phyloP scores from a whole-genome alignment of 1,140 invertebrate genomes.

The Lepidurus apus region DNA sequence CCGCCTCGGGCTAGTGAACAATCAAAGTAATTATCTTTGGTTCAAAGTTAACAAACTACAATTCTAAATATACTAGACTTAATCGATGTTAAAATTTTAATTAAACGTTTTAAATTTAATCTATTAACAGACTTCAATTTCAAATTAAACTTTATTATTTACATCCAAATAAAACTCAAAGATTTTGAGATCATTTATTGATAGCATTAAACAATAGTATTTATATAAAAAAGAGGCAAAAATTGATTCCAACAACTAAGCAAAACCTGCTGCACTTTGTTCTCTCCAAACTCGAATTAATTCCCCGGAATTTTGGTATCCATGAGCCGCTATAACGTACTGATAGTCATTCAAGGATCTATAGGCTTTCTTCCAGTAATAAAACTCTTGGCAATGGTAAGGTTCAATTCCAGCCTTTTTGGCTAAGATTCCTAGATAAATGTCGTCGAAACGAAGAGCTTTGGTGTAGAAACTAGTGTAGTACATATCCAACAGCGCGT shows the following conservation, averaged over 20 bases:
- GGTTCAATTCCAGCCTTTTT: constrained; percentile 70
- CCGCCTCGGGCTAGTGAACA: no score
- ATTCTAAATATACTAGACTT: no score
- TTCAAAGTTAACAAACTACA: no score
- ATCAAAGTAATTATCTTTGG: no score
- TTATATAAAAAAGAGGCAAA: no score
- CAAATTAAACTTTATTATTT: no score
- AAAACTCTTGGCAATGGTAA: constrained; percentile 71
- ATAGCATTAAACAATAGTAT: no score
- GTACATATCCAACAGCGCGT: constrained; percentile 66
- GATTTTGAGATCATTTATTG: no score
- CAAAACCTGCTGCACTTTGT: constrained; percentile 67
- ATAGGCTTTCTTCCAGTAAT: constrained; percentile 73
- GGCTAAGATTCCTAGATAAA: constrained; percentile 75
- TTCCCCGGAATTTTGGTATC: constrained; percentile 66
- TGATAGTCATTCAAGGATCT: constrained; percentile 56
- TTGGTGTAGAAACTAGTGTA: constrained; percentile 71
- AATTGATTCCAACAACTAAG: constrained; percentile 45
- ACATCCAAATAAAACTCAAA: no score
- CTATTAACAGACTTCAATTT: no score
- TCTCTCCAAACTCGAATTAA: constrained; percentile 69
- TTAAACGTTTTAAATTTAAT: no score
- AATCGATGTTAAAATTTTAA: no score
- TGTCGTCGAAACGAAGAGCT: constrained; percentile 81
- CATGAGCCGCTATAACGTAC: constrained; percentile 77